Conservation (phyloP, 2,888 invertebrate genomes). For the Iselma pallidipennis region DNA sequence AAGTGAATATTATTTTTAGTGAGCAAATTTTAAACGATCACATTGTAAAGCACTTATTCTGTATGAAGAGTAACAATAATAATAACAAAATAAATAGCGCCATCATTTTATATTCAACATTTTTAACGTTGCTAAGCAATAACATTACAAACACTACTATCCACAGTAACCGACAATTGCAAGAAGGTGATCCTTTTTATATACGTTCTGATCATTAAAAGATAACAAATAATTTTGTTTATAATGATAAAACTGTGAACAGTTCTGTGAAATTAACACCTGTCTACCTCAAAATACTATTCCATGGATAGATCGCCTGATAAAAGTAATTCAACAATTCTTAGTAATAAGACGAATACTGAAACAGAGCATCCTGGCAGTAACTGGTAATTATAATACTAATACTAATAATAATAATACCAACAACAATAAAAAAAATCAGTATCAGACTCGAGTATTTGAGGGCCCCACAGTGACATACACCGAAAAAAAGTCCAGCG, state of each 20-base stretch:
- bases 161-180: not conserved
- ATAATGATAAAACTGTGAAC: not conserved
- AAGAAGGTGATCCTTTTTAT: not conserved
- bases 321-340: not conserved
- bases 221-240: not conserved
- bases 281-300: not conserved
- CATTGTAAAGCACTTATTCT: too few species aligned
- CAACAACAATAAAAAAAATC: too few species aligned
- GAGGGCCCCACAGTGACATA: too few species aligned
- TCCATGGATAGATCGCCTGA: not conserved
- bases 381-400: not conserved
- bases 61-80: too few species aligned
- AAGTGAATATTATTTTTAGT: too few species aligned
- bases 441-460: too few species aligned
- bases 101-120: not conserved
- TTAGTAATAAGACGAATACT: not conserved
- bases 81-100: not conserved
- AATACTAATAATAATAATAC: too few species aligned
- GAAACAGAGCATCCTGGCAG: not conserved
- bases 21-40: too few species aligned
- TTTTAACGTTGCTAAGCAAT: not conserved
- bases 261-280: not conserved
- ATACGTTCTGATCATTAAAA: not conserved
- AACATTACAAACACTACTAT: not conserved
- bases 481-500: too few species aligned